These are phyloP conservation scores for Byasa hedistus DNA, from an alignment of 2,888 invertebrate genomes.

Conservation along the genomic window DNA sequence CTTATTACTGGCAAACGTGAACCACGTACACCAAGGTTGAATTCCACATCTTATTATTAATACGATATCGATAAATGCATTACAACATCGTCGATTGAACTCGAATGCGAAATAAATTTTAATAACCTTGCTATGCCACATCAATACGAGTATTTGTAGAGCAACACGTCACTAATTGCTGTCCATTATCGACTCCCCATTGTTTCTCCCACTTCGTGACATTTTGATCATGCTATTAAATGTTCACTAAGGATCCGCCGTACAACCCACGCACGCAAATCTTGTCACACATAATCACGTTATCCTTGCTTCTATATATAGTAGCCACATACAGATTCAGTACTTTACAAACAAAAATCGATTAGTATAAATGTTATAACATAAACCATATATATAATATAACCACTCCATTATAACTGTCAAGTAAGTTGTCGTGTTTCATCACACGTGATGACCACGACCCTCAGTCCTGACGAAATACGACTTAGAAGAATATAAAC, in stretches of 20 bases:
- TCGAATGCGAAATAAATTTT: neutral
- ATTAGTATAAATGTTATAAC: neutral
- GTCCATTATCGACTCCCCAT: slow-evolving; percentile 45
- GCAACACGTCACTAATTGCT: slow-evolving; percentile 49
- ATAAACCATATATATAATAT: no score
- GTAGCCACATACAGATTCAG: neutral
- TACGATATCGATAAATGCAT: slow-evolving; percentile 22
- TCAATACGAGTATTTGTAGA: slow-evolving; percentile 40
- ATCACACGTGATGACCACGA: no score
- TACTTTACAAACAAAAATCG: neutral
- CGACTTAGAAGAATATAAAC: no score
- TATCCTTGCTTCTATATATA: slow-evolving; percentile 53
- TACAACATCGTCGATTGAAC: slow-evolving; percentile 3
- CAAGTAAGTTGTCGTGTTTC: no score
- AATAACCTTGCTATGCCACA: neutral
- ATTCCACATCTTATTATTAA: slow-evolving; percentile 34
- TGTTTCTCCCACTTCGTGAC: slow-evolving; percentile 49
- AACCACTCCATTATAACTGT: no score
- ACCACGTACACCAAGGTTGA: slow-evolving; percentile 57
- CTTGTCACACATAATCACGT: slow-evolving; percentile 48
- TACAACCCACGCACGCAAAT: slow-evolving; percentile 50
- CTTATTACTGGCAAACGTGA: slow-evolving; percentile 51
- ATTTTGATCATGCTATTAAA: slow-evolving; percentile 40
- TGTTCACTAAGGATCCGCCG: slow-evolving; percentile 42
- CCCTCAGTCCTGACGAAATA: no score